Base-by-base conservation (phyloP, 2,888 invertebrate species). In the Alloplasta piceator region DNA sequence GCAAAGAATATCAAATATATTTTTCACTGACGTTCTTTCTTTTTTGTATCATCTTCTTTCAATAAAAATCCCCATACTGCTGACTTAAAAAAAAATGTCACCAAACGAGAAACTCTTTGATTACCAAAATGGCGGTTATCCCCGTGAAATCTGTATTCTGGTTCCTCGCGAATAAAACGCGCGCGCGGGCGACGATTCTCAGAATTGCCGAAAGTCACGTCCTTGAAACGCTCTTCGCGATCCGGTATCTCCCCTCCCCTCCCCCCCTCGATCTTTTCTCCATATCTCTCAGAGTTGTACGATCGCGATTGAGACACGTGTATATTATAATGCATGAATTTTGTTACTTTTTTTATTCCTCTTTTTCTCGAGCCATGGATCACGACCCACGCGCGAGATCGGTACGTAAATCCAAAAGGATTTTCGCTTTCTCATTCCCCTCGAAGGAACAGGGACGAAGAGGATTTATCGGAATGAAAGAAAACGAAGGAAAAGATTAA, bases 121-220 rank as follows among this genome's bases (percentile, higher is more conserved):
- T 16, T 26, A 26, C 26, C 26, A 26, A 26, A 26, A 26, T 26
- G 39, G 38, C 66, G 55, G 16, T n/a, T 39, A 67, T 26, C 72
- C 71, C 39, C 58, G 71, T 39, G 66, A 60, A 60, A 72, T 78
- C 48, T 64, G 67, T 61, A 60, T 73, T 68, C 78, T 60, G 14
- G 48, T 50, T 78, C 43, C 60, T 60, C 7, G 64, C 50, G 50
- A 63, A 39, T 38, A 50, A 6, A 43, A 43, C 55, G 36, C 68
- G 76, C 12, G 36, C 26, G 26, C 26, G 26, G 1, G 26, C 26
- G 26, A 26, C 52, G 48, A 80, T 85, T 78, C 80, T 75, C 68
- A 61, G 78, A 83, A 83, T 67, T 63, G 78, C 78, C 82, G 67
- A 84, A 85, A 83, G 77, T 75, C 38, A 52, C 70, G 83, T 67